Base-by-base conservation (phyloP, 2,113 vertebrate species). In the Gopherus evgoodei region DNA sequence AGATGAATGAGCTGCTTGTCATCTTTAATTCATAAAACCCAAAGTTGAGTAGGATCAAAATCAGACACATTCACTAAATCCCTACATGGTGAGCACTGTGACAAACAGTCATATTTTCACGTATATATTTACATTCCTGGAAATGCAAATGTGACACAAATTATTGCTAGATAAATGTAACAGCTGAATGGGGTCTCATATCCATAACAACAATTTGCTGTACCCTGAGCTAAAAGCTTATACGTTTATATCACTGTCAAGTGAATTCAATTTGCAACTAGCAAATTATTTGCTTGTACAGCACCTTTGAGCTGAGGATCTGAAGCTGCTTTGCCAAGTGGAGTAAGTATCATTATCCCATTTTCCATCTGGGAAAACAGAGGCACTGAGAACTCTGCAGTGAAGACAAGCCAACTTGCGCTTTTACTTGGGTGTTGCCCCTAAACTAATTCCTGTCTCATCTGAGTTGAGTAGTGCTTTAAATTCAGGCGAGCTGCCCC, bases 151-250 rank as follows among this genome's bases (percentile, higher is more conserved):
- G 56, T 2, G 27, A 52, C 65, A 65, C 8, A 84, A 91, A 90
- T 91, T 96, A 95, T 96, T 96, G 92, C 92, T 83, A 97, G 90
- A 83, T 0, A 1, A 85, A 93, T 85, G 86, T 90, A 91, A 96
- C 93, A 91, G 59, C 91, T 9, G 91, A 62, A 92, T 88, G 57
- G 91, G 90, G 86, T 92, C 92, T 96, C 84, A 91, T 92, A 90
- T 75, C 95, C 83, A 88, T 83, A 83, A 91, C 91, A 92, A 69
- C 79, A 47, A 76, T 88, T 91, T 12, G 81, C 57, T 57, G 5
- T 84, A 81, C 79, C 53, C 92, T 5, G 82, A 94, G 91, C 88
- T 1, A 19, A 88, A 82, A 87, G 44, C 0, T 0, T 47, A 62
- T 62, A 57, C 53, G 5, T 8, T 53, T n/a, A 16, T 3, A 16